Evolutionary conservation across 1,140 invertebrate species (phyloP), one percentile per base, ranked within the genome.

Genomic region (Drosophila kanapiae): DNA sequence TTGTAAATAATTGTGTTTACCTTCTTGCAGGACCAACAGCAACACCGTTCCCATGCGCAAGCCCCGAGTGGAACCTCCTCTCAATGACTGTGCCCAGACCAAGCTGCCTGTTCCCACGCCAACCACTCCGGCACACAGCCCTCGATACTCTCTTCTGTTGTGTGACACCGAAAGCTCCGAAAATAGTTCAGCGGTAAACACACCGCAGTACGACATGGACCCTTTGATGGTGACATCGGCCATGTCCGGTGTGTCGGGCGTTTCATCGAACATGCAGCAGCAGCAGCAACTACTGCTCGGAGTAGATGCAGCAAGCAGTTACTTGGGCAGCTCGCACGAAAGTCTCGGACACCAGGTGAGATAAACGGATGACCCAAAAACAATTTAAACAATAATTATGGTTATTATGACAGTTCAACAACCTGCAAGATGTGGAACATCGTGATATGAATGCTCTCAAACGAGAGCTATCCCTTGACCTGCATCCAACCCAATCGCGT

Each of bases 121-220:
- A 29, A 91, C 91, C 18, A 92, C 92, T 37, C 91, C 92, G 0
- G 65, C 76, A 3, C 81, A 85, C 42, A 92, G 91, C 78, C 92
- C 92, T 14, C 91, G 92, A 0, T 93, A 93, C 61, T 92, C 92
- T 6, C 54, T 93, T 56, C 59, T 93, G 38, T 47, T 92, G 35
- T 90, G 85, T 61, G 85, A 88, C 18, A 91, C 86, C 53, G 86
- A 90, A 29, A 92, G 91, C 45, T 93, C 92, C 1, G 92, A 93
- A 53, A 91, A 91, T 61, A 93, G 92, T 57, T 92, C 88, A 33
- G 84, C 92, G 2, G 80, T 92, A 11, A 93, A 83, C 68, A 93
- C 92, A 5, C 92, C 92, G 14, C 85, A 91, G 31, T 92, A 91
- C 69, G 92, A 93, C 51, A 82, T 93, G 82, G 92, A 93, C 53